A percentile compares a stretch with the other conserved stretches of the same genome.
These are phyloP conservation scores for Nephrotoma appendiculata DNA, from an alignment of 2,888 invertebrate genomes.

Conservation along the genomic window DNA sequence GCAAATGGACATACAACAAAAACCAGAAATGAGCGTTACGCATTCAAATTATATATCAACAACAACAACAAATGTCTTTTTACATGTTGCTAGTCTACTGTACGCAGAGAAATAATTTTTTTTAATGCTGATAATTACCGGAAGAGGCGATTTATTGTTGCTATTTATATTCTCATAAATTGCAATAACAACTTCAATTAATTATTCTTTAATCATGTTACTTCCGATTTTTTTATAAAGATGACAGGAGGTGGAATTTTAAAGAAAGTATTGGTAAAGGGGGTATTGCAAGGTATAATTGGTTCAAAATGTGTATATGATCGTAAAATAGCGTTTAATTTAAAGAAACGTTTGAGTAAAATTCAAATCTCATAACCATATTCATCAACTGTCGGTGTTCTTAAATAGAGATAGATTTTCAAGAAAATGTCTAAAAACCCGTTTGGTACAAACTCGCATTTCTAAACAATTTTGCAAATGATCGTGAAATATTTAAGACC, in stretches of 20 bases:
- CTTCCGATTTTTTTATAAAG: neutral
- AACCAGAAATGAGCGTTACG: neutral
- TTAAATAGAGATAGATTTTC: too few species aligned
- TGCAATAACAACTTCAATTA: neutral
- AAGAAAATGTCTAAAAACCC: too few species aligned
- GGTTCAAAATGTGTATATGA: too few species aligned
- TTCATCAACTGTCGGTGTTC: too few species aligned
- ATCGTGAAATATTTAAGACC: too few species aligned
- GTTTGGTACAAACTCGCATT: too few species aligned
- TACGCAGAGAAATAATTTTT: neutral
- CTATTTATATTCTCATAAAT: neutral
- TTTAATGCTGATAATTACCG: neutral
- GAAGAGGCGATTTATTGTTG: neutral
- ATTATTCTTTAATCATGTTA: neutral
- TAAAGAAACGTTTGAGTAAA: too few species aligned
- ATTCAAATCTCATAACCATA: too few species aligned
- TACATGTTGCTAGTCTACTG: neutral
- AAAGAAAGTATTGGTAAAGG: neutral
- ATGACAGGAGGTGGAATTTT: neutral
- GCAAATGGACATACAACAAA: neutral
- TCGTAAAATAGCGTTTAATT: neutral
- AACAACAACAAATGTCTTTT: neutral
- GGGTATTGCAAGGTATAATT: neutral
- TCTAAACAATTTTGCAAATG: too few species aligned
- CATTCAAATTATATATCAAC: neutral